phyloP scores from a whole-genome alignment of 2,797 vertebrate species.

The Phoeniculus purpureus region DNA sequence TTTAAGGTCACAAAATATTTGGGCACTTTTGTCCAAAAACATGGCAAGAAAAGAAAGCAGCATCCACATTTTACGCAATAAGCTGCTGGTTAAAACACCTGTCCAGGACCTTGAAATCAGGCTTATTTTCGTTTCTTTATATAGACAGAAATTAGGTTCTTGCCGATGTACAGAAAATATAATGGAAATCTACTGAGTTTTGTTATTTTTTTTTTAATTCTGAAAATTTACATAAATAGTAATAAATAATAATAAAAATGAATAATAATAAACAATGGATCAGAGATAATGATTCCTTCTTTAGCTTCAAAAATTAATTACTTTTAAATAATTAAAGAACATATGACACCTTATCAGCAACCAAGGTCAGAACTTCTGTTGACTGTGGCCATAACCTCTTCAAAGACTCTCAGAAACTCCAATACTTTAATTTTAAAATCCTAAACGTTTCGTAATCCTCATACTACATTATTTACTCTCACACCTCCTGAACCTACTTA shows the following conservation, averaged over 20 bases:
- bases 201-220: not conserved
- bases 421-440: not conserved
- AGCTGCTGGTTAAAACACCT: not conserved
- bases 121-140: not conserved
- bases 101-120: not conserved
- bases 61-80: not conserved
- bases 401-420: not conserved
- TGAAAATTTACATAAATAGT: not conserved
- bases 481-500: not conserved
- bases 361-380: not conserved
- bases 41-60: not conserved
- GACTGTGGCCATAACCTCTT: not conserved
- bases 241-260: too few species aligned
- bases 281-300: not conserved
- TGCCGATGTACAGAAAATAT: not conserved
- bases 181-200: not conserved
- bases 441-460: not conserved
- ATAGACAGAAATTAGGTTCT: not conserved
- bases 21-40: not conserved
- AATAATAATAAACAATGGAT: not conserved
- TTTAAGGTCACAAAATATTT: not conserved
- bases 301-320: not conserved
- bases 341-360: not conserved
- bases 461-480: not conserved
- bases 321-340: not conserved